Conservation (phyloP, 2,113 vertebrate species). For the Bagarius yarrelli region DNA sequence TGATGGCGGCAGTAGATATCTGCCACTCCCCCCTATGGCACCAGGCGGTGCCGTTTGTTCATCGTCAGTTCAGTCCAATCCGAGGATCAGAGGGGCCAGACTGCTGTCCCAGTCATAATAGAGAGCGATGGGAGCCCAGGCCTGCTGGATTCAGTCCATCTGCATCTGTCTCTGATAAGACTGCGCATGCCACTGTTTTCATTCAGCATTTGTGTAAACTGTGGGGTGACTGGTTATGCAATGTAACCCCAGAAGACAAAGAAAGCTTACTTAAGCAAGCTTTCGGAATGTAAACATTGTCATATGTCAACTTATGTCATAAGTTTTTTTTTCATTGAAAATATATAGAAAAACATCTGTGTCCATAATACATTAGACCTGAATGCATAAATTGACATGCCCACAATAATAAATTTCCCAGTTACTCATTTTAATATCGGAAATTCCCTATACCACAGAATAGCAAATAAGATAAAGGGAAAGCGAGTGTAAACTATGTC, state of each 20-base stretch:
- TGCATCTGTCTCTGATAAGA: constrained; percentile 71
- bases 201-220: constrained; percentile 75
- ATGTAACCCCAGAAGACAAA: constrained; percentile 37
- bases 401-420: constrained; percentile 12
- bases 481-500: constrained; percentile 18
- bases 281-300: constrained; percentile 57
- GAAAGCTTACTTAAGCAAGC: constrained; percentile 40
- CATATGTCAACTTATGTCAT: constrained; percentile 14
- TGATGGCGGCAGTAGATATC: constrained; percentile 62
- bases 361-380: not conserved
- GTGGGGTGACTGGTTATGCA: constrained; percentile 57
- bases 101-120: constrained; percentile 76
- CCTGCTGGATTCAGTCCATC: constrained; percentile 62
- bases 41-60: constrained; percentile 55
- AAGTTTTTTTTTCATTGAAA: not conserved
- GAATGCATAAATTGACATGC: constrained; percentile 15
- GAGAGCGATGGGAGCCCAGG: constrained; percentile 56
- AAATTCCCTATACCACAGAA: constrained; percentile 11
- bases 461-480: constrained; percentile 20
- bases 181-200: constrained; percentile 77
- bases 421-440: constrained; percentile 35
- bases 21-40: constrained; percentile 53
- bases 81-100: constrained; percentile 76
- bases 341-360: not conserved
- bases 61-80: constrained; percentile 61